Conservation (phyloP, 2,797 vertebrate genomes). For the Odontamblyopus lacepedii region DNA sequence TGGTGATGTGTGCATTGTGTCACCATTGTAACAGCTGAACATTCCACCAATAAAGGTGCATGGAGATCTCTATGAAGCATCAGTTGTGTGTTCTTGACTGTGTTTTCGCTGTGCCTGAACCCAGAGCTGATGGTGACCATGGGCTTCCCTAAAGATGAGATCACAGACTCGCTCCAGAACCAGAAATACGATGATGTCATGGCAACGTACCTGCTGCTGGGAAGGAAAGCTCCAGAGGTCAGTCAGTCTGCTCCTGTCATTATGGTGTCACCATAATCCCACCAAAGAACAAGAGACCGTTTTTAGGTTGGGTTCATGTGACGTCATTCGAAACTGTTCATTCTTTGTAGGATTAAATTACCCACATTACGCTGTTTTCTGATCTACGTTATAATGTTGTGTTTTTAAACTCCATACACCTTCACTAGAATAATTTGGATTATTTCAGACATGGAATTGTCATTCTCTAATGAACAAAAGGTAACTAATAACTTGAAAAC, state of each 20-base stretch:
- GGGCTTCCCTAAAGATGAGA: constrained; percentile 96
- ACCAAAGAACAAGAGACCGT: background rate
- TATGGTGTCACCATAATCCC: background rate
- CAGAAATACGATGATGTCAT: constrained; percentile 97
- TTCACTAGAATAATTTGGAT: too few relatives aligned
- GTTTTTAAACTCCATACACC: too few relatives aligned
- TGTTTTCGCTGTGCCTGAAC: background rate
- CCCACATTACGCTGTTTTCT: too few relatives aligned
- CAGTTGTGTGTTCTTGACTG: background rate
- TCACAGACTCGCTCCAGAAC: constrained; percentile 88
- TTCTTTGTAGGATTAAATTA: too few relatives aligned
- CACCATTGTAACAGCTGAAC: too few relatives aligned
- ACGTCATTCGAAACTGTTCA: background rate
- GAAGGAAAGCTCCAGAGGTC: constrained; percentile 94
- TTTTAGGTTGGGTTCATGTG: background rate
- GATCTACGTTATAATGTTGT: too few relatives aligned
- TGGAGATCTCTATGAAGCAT: too few relatives aligned
- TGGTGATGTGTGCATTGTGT: too few relatives aligned
- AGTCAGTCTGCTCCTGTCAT: constrained; percentile 23
- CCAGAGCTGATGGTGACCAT: constrained; percentile 96
- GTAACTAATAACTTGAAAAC: too few relatives aligned
- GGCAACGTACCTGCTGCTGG: constrained; percentile 96
- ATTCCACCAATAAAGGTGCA: background rate
- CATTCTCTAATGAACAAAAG: too few relatives aligned
- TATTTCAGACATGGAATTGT: too few relatives aligned